These are phyloP conservation scores for Sardinella longiceps DNA, from an alignment of 2,797 vertebrate genomes.

Conservation along the genomic window DNA sequence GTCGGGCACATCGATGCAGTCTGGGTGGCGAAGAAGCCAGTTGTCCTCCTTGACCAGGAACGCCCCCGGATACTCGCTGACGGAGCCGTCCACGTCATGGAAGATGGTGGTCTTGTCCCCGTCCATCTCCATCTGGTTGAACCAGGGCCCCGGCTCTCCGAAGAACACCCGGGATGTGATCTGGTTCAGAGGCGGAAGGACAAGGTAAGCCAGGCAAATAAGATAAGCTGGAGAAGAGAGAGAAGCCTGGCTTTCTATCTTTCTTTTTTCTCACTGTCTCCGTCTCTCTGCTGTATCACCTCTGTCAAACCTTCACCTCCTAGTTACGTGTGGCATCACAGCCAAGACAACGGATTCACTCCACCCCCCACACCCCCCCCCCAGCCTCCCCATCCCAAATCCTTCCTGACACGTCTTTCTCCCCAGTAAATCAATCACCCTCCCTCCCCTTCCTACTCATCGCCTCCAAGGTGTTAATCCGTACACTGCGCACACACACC, in stretches of 20 bases:
- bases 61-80: constrained; percentile 93
- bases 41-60: constrained; percentile 95
- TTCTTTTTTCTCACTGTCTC: neutral
- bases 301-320: constrained; percentile 6
- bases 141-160: constrained; percentile 95
- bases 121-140: constrained; percentile 92
- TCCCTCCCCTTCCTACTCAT: constrained; percentile 30
- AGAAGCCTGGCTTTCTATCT: neutral
- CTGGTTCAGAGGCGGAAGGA: constrained; percentile 63
- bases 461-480: constrained; percentile 12
- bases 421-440: constrained; percentile 32
- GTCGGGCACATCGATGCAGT: constrained; percentile 92
- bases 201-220: constrained; percentile 16
- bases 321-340: neutral
- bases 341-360: neutral
- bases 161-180: constrained; percentile 96
- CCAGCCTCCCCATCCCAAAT: constrained; percentile 17
- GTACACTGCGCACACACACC: neutral
- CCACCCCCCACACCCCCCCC: too few relatives aligned
- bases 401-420: constrained; percentile 32
- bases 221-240: constrained; percentile 14
- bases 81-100: constrained; percentile 90
- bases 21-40: constrained; percentile 91
- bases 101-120: constrained; percentile 96
- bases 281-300: constrained; percentile 15